Evolutionary conservation across 2,797 vertebrate species (phyloP).

Genomic region (Alosa sapidissima): DNA sequence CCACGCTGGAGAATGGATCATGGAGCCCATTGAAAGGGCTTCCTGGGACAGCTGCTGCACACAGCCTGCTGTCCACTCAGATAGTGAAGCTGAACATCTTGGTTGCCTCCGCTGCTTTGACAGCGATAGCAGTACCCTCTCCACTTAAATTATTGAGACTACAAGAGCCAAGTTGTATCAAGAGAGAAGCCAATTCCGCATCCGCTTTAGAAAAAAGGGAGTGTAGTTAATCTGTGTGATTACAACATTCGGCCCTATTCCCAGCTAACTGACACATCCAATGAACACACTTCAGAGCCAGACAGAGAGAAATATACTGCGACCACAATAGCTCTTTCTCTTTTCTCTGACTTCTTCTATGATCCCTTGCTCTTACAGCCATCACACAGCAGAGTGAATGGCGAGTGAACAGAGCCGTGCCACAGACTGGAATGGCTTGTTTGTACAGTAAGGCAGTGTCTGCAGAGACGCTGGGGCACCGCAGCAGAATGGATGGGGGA

Average conservation of each 20-base stretch:
- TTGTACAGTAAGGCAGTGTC: constrained; percentile 29
- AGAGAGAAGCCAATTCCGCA: background rate
- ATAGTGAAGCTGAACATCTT: background rate
- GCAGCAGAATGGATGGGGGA: constrained; percentile 51
- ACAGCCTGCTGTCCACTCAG: background rate
- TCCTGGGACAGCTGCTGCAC: background rate
- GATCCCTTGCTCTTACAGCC: background rate
- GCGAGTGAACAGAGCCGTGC: background rate
- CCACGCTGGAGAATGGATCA: background rate
- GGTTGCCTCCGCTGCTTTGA: constrained; percentile 10
- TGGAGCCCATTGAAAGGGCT: background rate
- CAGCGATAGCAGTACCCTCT: background rate
- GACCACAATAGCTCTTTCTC: background rate
- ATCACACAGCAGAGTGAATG: background rate
- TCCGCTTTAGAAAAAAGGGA: background rate
- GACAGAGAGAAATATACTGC: background rate
- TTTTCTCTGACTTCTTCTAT: background rate
- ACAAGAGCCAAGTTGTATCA: constrained; percentile 13
- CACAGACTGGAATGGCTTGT: constrained; percentile 39
- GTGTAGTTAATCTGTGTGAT: constrained; percentile 14
- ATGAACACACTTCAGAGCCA: background rate
- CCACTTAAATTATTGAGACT: constrained; percentile 16
- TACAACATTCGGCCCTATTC: background rate
- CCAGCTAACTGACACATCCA: background rate
- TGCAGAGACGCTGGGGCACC: background rate